These are phyloP conservation scores for Himalopsyche phryganea DNA, from an alignment of 1,140 invertebrate genomes.

Conservation along the genomic window DNA sequence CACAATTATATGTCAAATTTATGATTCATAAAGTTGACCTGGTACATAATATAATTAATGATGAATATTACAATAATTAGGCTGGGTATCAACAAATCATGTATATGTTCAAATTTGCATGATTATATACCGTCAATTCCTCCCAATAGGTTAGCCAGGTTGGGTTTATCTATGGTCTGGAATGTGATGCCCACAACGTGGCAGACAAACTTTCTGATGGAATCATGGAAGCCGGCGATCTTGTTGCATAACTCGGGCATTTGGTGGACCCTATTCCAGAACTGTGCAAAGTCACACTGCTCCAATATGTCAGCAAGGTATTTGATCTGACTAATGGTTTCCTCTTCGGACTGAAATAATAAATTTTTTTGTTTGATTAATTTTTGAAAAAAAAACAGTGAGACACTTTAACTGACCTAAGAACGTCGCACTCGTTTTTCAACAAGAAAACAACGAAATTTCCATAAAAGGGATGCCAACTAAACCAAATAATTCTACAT, in stretches of 20 bases:
- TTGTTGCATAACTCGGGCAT: conserved; percentile 69
- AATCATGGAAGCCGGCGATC: conserved; percentile 90
- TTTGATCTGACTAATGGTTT: conserved; percentile 81
- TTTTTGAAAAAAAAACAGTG: too few relatives aligned
- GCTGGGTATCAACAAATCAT: too few relatives aligned
- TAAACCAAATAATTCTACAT: too few relatives aligned
- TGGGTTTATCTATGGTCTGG: conserved; percentile 84
- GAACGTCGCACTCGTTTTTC: too few relatives aligned
- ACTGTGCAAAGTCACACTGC: conserved; percentile 87
- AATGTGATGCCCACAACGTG: conserved; percentile 97
- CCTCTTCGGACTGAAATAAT: conserved; percentile 70
- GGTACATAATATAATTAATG: too few relatives aligned
- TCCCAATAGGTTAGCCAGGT: conserved; percentile 81
- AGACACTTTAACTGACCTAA: too few relatives aligned
- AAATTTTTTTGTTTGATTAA: not conserved
- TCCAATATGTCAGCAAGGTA: conserved; percentile 88
- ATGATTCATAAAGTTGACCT: too few relatives aligned
- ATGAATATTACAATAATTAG: too few relatives aligned
- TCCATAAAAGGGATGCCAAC: too few relatives aligned
- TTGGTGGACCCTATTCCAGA: conserved; percentile 76
- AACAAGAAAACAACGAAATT: too few relatives aligned
- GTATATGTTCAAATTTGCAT: too few relatives aligned
- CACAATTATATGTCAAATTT: too few relatives aligned
- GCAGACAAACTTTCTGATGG: conserved; percentile 95
- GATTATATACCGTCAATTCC: conserved; percentile 68